phyloP scores from a whole-genome alignment of 1,140 invertebrate genomes.

The Zaprionus camerounensis region DNA sequence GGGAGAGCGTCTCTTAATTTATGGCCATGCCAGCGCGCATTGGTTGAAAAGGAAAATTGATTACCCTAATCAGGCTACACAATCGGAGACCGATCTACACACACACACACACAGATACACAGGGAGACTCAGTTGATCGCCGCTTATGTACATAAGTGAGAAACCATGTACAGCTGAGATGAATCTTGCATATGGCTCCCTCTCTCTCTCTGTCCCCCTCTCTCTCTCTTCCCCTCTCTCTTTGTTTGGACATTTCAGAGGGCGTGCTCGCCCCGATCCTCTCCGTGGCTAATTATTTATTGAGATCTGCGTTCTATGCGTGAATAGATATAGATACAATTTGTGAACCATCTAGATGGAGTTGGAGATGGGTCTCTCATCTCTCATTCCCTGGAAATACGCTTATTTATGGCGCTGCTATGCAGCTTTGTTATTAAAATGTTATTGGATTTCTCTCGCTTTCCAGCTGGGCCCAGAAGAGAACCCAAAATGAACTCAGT shows the following conservation, averaged over 20 bases:
- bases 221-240: no score
- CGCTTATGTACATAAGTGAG: slow-evolving; percentile 64
- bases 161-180: slow-evolving; percentile 71
- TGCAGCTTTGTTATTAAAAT: slow-evolving; percentile 80
- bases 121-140: background rate
- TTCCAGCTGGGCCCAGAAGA: slow-evolving; percentile 60
- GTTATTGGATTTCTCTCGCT: slow-evolving; percentile 82
- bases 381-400: slow-evolving; percentile 66
- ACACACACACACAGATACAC: slow-evolving; percentile 32
- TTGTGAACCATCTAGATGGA: slow-evolving; percentile 27
- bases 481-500: slow-evolving; percentile 13
- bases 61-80: slow-evolving; percentile 70
- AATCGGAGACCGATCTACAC: slow-evolving; percentile 41
- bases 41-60: slow-evolving; percentile 75
- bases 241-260: slow-evolving; percentile 56
- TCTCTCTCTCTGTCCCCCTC: slow-evolving; percentile 1
- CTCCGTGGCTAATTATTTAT: slow-evolving; percentile 74
- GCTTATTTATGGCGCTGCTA: slow-evolving; percentile 73
- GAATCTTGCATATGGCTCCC: slow-evolving; percentile 25
- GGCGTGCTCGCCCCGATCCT: slow-evolving; percentile 58
- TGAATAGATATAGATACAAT: slow-evolving; percentile 74
- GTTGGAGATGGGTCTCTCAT: background rate
- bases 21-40: slow-evolving; percentile 61
- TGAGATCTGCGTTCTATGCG: slow-evolving; percentile 36
- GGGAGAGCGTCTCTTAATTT: slow-evolving; percentile 67